phyloP scores from a whole-genome alignment of 1,140 invertebrate genomes.

The Pinna nobilis region DNA sequence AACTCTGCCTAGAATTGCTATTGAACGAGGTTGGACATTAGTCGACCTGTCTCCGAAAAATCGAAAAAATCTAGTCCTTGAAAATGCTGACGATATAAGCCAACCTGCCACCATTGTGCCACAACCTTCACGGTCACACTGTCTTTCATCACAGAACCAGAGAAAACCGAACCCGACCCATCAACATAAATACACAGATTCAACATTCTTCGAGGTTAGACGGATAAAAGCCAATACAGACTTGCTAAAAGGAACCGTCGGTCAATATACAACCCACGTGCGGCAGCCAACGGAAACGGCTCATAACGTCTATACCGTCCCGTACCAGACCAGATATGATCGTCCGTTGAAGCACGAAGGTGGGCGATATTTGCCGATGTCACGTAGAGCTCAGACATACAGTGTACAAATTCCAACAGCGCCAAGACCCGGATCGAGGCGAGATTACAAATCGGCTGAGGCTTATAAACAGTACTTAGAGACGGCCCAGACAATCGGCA shows the following conservation, averaged over 20 bases:
- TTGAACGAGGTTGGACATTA: slow-evolving; percentile 18
- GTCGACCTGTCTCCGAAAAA: slow-evolving; percentile 5
- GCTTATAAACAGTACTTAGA: slow-evolving; percentile 44
- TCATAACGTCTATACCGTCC: too few species aligned
- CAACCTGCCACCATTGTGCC: slow-evolving; percentile 8
- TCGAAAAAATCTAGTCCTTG: slow-evolving; percentile 24
- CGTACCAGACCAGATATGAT: too few species aligned
- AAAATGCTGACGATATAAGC: not conserved
- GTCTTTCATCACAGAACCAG: not conserved
- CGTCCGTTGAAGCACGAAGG: slow-evolving; percentile 39
- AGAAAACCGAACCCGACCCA: not conserved
- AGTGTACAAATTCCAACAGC: slow-evolving; percentile 5
- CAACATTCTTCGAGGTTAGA: slow-evolving; percentile 22
- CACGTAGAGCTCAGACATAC: not conserved
- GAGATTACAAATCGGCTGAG: slow-evolving; percentile 39
- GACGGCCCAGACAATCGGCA: slow-evolving; percentile 14
- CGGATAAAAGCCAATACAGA: slow-evolving; percentile 18
- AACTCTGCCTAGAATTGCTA: slow-evolving; percentile 27
- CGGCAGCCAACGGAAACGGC: slow-evolving; percentile 11
- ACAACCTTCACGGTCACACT: slow-evolving; percentile 1
- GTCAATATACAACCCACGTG: slow-evolving; percentile 25
- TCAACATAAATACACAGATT: too few species aligned
- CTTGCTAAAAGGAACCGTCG: slow-evolving; percentile 1
- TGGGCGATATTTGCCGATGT: not conserved
- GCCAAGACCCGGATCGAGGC: not conserved